Evolutionary conservation across 1,140 invertebrate genomes (phyloP), one percentile per base, ranked within the genome.

Genomic region (Hycleus phaleratus): DNA sequence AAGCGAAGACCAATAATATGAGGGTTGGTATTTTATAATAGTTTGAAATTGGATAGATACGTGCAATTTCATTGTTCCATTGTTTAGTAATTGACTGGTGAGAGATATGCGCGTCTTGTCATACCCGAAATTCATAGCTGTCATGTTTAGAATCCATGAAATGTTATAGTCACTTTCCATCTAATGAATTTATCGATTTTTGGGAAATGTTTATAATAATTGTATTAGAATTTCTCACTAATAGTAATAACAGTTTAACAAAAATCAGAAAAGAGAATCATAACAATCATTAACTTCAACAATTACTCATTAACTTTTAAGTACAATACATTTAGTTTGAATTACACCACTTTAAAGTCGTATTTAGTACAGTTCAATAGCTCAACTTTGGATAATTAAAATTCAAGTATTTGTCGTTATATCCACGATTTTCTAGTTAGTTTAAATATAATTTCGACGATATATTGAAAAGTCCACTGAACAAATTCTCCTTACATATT

Each of bases 1-100:
- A 53, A 60, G 49, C 26, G 53, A 45, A 43, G 47, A 47, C 44
- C 48, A 59, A 68, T 68, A 65, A 62, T 68, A 56, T 50, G 47
- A 50, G 59, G 62, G 64, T 61, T 63, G 61, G 54, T 57, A 49
- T 52, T 49, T 18, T 18, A 18, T 18, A 18, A 18, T 18, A 18
- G 57, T 6, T 12, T 45, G 48, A 55, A 46, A 42, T 18, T 18
- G 18, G 18, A 18, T 18, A 18, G 18, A 18, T 18, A 18, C 25
- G 11, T 39, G 7, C 44, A 12, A 26, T 26, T 24, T 44, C 40
- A 40, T 10, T 42, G 10, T 5, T 39, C 11, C n/a, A 11, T 42
- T 40, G 38, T 51, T 53, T 44, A 9, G 26, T 26, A 26, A 18
- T n/a, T 47, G 18, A 47, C 32, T 52, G 40, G 42, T 26, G 9